Percentiles rank a stretch among this genome's conserved stretches.
Evolutionary conservation across 2,888 invertebrate species (phyloP).

Genomic region (Lasioglossum pauxillum): DNA sequence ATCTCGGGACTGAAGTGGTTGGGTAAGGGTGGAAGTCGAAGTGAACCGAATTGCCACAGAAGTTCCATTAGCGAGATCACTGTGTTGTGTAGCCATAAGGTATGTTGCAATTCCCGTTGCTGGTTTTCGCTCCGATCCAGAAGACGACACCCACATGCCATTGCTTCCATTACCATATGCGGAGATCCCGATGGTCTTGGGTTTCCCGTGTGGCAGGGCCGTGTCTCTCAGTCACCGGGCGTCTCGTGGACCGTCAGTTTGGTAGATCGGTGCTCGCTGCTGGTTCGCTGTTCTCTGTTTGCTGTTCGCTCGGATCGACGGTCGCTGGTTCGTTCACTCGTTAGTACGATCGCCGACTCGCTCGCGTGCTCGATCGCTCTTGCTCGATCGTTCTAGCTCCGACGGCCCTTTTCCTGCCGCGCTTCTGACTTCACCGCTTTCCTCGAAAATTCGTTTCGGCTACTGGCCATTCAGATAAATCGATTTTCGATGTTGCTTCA

Average conservation of each 20-base stretch:
- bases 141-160: slow-evolving; percentile 80
- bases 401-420: not conserved
- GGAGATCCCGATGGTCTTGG: slow-evolving; percentile 78
- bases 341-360: slow-evolving; percentile 38
- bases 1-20: no score
- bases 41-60: not conserved
- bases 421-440: not conserved
- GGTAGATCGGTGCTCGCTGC: slow-evolving; percentile 67
- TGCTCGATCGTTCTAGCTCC: no score
- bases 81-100: not conserved
- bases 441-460: not conserved
- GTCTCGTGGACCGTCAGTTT: slow-evolving; percentile 77
- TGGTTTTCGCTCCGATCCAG: slow-evolving; percentile 67
- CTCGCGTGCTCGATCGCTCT: slow-evolving; percentile 22
- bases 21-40: not conserved
- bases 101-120: slow-evolving; percentile 62
- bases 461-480: no score
- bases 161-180: slow-evolving; percentile 82
- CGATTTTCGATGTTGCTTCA: no score
- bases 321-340: slow-evolving; percentile 28
- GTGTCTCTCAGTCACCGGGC: slow-evolving; percentile 75
- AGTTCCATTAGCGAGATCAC: not conserved
- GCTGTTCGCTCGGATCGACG: slow-evolving; percentile 9
- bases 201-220: slow-evolving; percentile 74
- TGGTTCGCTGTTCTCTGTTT: slow-evolving; percentile 38